A percentile compares a stretch with the other conserved stretches of the same genome.
Conservation (phyloP, 2,888 invertebrate genomes). For the Drosophila percnosoma region DNA sequence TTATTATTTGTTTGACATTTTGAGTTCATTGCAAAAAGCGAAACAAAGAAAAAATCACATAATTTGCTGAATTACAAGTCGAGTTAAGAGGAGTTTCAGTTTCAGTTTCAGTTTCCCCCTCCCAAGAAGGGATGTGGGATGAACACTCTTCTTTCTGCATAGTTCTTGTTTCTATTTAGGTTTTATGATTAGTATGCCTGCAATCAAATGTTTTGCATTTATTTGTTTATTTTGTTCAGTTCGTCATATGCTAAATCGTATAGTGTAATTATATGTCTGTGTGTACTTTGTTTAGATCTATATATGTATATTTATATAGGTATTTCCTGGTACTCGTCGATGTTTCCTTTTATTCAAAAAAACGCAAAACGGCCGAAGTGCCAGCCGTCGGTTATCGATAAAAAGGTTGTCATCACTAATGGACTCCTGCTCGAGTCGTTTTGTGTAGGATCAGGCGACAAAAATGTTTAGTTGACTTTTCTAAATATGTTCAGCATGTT, state of each 20-base stretch:
- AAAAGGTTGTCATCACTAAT: slow-evolving; percentile 40
- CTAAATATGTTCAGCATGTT: slow-evolving; percentile 42
- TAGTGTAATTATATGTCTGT: slow-evolving; percentile 34
- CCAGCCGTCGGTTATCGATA: slow-evolving; percentile 21
- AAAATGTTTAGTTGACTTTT: slow-evolving; percentile 33
- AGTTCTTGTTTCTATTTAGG: slow-evolving; percentile 26
- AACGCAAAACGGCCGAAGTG: slow-evolving; percentile 3
- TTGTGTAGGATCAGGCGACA: slow-evolving; percentile 15
- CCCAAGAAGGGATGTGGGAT: slow-evolving; percentile 32
- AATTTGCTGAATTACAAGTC: slow-evolving; percentile 47
- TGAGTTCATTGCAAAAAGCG: slow-evolving; percentile 68
- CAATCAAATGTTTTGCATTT: slow-evolving; percentile 26
- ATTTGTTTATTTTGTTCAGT: slow-evolving; percentile 47
- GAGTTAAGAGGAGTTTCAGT: slow-evolving; percentile 16
- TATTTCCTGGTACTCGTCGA: slow-evolving; percentile 4
- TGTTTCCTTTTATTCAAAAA: neutral
- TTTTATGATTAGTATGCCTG: slow-evolving; percentile 37
- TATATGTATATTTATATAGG: slow-evolving; percentile 19
- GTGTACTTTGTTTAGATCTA: slow-evolving; percentile 26
- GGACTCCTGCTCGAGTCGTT: slow-evolving; percentile 14
- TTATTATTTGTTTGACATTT: slow-evolving; percentile 37
- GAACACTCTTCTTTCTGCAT: slow-evolving; percentile 17
- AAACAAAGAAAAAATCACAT: slow-evolving; percentile 66
- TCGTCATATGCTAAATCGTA: slow-evolving; percentile 45
- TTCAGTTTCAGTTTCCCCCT: slow-evolving; percentile 10